phyloP scores from a whole-genome alignment of 2,797 vertebrate genomes.

The Melanotaenia boesemani region DNA sequence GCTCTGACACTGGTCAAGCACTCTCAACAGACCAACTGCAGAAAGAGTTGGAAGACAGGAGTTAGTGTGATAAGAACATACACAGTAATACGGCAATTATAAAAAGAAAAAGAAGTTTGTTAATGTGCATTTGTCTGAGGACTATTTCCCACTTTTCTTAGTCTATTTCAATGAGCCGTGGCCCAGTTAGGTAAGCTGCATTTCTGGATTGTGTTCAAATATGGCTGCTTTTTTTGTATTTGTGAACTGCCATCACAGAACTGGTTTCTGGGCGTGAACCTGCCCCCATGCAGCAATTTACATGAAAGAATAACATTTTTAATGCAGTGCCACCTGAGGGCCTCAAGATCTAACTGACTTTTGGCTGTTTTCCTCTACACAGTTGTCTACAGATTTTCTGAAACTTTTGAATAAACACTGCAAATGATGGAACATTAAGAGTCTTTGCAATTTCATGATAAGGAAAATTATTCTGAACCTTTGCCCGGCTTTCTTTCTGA shows the following conservation, averaged over 20 bases:
- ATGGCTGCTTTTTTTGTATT: neutral
- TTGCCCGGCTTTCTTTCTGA: neutral
- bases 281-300: neutral
- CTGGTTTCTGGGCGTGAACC: neutral
- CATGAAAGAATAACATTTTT: neutral
- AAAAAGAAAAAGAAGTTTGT: neutral
- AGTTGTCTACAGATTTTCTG: neutral
- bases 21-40: conserved; percentile 85
- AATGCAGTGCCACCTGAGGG: no score
- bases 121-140: neutral
- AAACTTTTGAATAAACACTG: neutral
- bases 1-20: conserved; percentile 64
- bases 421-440: neutral
- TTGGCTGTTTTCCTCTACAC: neutral
- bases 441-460: neutral
- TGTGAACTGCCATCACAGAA: neutral
- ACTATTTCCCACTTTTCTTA: neutral
- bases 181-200: neutral
- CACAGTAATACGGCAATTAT: neutral
- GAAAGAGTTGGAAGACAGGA: conserved; percentile 31
- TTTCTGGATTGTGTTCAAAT: neutral
- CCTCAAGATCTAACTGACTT: no score
- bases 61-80: conserved; percentile 14
- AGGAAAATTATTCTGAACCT: neutral
- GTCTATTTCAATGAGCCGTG: neutral